Percentiles rank a stretch among this genome's conserved stretches.
phyloP scores from a whole-genome alignment of 2,888 invertebrate species.

The Oeneis ivallda region DNA sequence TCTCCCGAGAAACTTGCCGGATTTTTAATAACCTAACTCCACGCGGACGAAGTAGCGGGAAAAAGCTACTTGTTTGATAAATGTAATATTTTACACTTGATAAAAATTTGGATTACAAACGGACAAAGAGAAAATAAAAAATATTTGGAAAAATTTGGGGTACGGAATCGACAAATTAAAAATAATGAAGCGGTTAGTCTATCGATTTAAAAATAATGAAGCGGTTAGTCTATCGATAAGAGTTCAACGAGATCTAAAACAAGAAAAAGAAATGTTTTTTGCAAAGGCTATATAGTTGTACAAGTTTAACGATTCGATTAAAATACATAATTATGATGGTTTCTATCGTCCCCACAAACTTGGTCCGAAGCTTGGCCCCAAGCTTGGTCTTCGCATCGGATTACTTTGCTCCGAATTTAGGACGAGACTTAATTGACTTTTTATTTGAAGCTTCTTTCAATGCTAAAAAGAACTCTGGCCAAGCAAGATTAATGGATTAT shows the following conservation, averaged over 20 bases:
- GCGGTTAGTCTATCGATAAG: background rate
- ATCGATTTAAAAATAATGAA: too few species aligned
- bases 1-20: too few species aligned
- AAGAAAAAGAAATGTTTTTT: background rate
- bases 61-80: too few species aligned
- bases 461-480: slow-evolving; percentile 10
- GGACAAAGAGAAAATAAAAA: too few species aligned
- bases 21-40: too few species aligned
- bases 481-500: slow-evolving; percentile 27
- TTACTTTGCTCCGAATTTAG: background rate
- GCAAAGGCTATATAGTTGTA: background rate
- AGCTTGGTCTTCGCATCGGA: background rate
- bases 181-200: background rate
- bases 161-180: too few species aligned
- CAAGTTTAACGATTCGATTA: background rate
- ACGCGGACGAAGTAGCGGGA: too few species aligned
- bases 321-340: background rate
- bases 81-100: too few species aligned
- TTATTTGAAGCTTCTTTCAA: slow-evolving; percentile 5
- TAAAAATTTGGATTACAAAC: too few species aligned
- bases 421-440: background rate
- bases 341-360: background rate
- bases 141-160: too few species aligned
- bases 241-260: background rate
- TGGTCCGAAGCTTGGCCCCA: background rate